Base-by-base conservation (phyloP, 2,888 invertebrate species). In the Cerastis rubricosa region DNA sequence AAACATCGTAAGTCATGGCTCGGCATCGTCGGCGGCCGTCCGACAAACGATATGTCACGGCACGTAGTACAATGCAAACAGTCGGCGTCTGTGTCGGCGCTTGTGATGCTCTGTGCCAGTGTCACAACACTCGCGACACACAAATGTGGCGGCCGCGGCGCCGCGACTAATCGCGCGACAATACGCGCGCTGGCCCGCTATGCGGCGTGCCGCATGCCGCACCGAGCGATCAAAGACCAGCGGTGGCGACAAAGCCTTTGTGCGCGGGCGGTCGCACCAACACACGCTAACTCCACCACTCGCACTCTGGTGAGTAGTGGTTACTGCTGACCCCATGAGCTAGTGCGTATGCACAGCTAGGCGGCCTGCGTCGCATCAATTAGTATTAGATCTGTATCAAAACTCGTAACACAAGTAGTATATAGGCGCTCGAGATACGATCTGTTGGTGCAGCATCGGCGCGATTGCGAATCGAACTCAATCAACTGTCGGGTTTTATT, bases 11-110 rank as follows among this genome's bases (percentile, higher is more conserved):
- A 90, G 91, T 89, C 90, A 88, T 89, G 87, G 84, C 89, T 87
- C 86, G 85, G 89, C 89, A 89, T 88, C 88, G 91, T 90, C 92
- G 92, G 93, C 94, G 92, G 91, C 83, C 90, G 87, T 76, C 89
- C 91, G 89, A 93, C 95, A 95, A 94, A 94, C 95, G 94, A 95
- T 95, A 95, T 95, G 95, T 95, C 93, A 94, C 93, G 94, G 95
- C 95, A 95, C 96, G 95, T 95, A 94, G 93, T 92, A 95, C 95
- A 96, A 96, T 94, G 93, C 96, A 96, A 96, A 96, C 95, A 96
- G 94, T 92, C 95, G 95, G 95, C 93, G 91, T 93, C 92, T 95
- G 89, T 95, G 96, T 93, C 95, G 96, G 95, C 93, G 89, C 91
- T 90, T 92, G 90, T 95, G 95, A 93, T 87, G 93, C 90, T 86